Conservation (phyloP, 2,113 vertebrate species). For the Callaeas wilsoni region DNA sequence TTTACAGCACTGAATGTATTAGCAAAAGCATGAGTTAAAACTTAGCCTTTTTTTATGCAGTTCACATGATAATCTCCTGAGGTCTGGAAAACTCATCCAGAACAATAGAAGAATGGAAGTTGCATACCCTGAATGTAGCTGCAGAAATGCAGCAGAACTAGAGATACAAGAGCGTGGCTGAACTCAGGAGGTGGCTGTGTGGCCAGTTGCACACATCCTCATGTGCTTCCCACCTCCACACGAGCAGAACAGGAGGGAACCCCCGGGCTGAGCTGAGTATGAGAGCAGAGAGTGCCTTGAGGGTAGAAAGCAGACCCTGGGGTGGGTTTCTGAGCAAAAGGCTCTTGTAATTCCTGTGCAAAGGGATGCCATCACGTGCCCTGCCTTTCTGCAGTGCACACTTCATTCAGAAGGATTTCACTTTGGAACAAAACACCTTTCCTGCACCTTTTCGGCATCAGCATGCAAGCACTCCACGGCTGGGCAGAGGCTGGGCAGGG, state of each 20-base stretch:
- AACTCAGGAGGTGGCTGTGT: not conserved
- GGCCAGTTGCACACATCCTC: not conserved
- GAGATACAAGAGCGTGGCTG: not conserved
- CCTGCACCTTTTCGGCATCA: not conserved
- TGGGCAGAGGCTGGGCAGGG: not conserved
- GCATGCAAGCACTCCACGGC: rapidly evolving
- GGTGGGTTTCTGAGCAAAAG: not conserved
- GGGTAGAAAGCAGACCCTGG: not conserved
- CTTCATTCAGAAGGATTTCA: rapidly evolving
- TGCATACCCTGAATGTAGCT: not conserved
- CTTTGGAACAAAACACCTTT: not conserved
- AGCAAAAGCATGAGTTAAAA: not conserved
- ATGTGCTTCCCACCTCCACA: not conserved
- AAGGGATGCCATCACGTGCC: rapidly evolving
- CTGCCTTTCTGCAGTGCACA: rapidly evolving
- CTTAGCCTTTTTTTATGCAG: not conserved
- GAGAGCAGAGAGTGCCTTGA: not conserved
- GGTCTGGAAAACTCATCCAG: not conserved
- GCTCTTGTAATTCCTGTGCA: not conserved
- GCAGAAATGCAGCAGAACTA: not conserved
- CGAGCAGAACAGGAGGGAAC: rapidly evolving
- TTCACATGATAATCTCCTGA: not conserved
- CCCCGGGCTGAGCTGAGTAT: not conserved
- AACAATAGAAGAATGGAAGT: not conserved
- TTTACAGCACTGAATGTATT: not conserved